Percentiles rank a stretch among this genome's conserved stretches.
phyloP scores from a whole-genome alignment of 2,113 vertebrate genomes.

The Uria lomvia region DNA sequence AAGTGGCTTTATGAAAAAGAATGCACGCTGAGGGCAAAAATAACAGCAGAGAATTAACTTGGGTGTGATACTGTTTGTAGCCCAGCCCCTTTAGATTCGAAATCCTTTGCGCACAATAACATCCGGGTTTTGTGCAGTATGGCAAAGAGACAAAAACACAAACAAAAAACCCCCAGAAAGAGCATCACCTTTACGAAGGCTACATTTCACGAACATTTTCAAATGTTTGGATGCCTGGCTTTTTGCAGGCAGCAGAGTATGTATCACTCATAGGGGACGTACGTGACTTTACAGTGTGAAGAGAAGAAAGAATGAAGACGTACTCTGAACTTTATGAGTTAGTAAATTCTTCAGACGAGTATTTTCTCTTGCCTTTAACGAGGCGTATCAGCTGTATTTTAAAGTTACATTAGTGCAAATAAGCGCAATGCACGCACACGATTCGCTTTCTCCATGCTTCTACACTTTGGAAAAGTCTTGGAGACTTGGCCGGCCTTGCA shows the following conservation, averaged over 20 bases:
- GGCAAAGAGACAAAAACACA: background rate
- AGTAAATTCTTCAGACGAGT: background rate
- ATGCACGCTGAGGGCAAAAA: slow-evolving; percentile 21
- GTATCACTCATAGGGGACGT: background rate
- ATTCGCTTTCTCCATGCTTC: background rate
- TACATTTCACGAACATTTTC: background rate
- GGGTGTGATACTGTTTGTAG: slow-evolving; percentile 10
- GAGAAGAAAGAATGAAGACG: background rate
- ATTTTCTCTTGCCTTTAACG: background rate
- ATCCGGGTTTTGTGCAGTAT: slow-evolving; percentile 37
- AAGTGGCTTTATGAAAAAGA: slow-evolving; percentile 59
- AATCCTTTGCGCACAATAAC: background rate
- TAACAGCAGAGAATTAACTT: slow-evolving; percentile 55
- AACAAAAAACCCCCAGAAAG: slow-evolving; percentile 20
- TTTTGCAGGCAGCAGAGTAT: background rate
- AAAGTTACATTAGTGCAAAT: background rate
- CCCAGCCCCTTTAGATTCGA: slow-evolving; percentile 17
- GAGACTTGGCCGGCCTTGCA: background rate
- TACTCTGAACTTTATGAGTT: background rate
- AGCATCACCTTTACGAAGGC: slow-evolving; percentile 25
- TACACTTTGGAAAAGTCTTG: background rate
- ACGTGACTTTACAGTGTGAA: background rate
- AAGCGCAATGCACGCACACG: background rate
- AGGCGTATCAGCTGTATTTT: background rate
- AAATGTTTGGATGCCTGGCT: background rate